These are phyloP conservation scores for Eupleurogrammus muticus DNA, from an alignment of 2,797 vertebrate species.

Conservation along the genomic window DNA sequence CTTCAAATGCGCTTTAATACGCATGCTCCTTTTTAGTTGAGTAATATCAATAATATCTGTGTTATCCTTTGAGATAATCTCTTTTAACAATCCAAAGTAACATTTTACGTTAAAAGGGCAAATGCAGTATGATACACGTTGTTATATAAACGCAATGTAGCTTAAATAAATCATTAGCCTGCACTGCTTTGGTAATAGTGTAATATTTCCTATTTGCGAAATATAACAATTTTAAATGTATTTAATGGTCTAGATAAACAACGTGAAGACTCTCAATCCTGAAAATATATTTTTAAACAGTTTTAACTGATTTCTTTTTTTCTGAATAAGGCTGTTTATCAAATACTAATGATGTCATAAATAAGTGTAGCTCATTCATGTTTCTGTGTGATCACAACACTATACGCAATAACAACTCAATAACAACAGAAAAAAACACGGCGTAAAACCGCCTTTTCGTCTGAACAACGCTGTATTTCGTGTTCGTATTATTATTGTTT, in stretches of 20 bases:
- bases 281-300: background rate
- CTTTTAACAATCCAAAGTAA: slow-evolving; percentile 18
- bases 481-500: background rate
- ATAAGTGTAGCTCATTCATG: background rate
- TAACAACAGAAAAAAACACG: background rate
- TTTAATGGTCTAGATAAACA: background rate
- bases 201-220: slow-evolving; percentile 26
- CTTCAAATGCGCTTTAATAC: slow-evolving; percentile 51
- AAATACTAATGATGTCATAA: background rate
- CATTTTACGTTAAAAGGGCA: slow-evolving; percentile 33
- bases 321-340: background rate
- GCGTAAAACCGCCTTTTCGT: background rate
- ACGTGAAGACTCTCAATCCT: background rate
- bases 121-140: background rate
- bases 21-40: slow-evolving; percentile 45
- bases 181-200: background rate
- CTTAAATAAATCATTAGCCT: slow-evolving; percentile 11
- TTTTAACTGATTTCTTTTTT: background rate
- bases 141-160: background rate
- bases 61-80: slow-evolving; percentile 58
- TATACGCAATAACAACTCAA: slow-evolving; percentile 30
- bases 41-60: slow-evolving; percentile 60
- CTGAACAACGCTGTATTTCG: background rate
- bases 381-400: background rate
- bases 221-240: background rate